These are phyloP conservation scores for Siderastrea siderea DNA, from an alignment of 92 coral and sea anemone genomes.

Conservation along the genomic window DNA sequence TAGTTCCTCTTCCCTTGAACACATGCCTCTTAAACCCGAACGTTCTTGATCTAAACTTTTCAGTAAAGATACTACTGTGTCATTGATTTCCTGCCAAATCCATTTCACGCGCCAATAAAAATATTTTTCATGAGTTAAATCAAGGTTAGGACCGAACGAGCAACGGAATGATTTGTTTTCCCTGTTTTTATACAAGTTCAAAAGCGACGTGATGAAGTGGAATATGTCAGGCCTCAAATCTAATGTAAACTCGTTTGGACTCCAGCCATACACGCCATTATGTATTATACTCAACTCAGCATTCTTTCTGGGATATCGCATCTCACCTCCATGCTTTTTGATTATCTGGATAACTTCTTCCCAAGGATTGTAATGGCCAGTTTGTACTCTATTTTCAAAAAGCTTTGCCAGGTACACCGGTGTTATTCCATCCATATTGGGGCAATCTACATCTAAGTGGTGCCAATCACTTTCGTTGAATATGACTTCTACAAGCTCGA, in stretches of 20 bases:
- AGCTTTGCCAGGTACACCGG: conserved; percentile 77
- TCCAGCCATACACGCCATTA: conserved; percentile 21
- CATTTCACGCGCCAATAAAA: not conserved
- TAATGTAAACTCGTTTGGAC: conserved; percentile 4
- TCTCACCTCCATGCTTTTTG: conserved; percentile 35
- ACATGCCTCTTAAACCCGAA: not conserved
- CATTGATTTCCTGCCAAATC: not conserved
- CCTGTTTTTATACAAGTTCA: not conserved
- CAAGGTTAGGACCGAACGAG: not conserved
- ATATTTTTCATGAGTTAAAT: no score
- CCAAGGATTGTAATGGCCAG: conserved; percentile 42
- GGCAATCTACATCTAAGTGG: not conserved
- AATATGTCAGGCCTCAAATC: conserved; percentile 1
- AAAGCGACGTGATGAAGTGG: not conserved
- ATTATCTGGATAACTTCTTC: conserved; percentile 31
- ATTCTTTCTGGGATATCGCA: conserved; percentile 47
- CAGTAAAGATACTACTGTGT: not conserved
- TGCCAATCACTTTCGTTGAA: no score
- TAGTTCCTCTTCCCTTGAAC: not conserved
- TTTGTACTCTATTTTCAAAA: conserved; percentile 4
- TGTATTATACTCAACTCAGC: conserved; percentile 51
- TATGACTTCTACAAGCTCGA: no score
- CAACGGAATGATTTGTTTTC: not conserved
- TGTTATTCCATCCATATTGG: conserved; percentile 62
- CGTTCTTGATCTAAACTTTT: not conserved